Conservation (phyloP, 2,113 vertebrate species). For the Cinclus cinclus region DNA sequence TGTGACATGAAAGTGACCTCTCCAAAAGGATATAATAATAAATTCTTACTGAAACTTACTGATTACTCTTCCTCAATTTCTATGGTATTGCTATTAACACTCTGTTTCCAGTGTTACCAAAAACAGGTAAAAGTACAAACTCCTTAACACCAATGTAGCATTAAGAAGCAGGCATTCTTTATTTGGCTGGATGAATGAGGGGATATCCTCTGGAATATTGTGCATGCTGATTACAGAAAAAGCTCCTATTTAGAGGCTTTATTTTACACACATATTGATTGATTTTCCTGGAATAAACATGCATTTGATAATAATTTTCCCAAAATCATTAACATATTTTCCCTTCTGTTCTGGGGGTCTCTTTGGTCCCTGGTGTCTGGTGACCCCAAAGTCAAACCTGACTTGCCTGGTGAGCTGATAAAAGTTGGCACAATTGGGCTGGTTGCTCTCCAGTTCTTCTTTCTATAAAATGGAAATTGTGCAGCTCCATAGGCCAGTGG, state of each 20-base stretch:
- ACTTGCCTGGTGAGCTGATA: neutral
- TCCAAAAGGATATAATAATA: neutral
- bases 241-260: neutral
- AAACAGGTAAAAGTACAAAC: neutral
- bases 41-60: neutral
- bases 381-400: neutral
- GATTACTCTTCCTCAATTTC: neutral
- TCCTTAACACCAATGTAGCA: neutral
- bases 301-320: neutral
- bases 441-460: neutral
- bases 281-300: neutral
- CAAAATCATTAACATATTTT: neutral
- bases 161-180: neutral
- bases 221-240: neutral
- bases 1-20: neutral
- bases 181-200: neutral
- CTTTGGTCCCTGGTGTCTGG: neutral
- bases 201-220: neutral
- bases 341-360: neutral
- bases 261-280: neutral
- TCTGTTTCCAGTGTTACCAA: neutral
- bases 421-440: neutral
- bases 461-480: neutral
- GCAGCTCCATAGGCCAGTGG: neutral
- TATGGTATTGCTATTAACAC: neutral